Percentiles rank a stretch among this genome's conserved stretches.
These are phyloP conservation scores for Triplophysa bombifrons DNA, from an alignment of 2,797 vertebrate species.

Conservation along the genomic window DNA sequence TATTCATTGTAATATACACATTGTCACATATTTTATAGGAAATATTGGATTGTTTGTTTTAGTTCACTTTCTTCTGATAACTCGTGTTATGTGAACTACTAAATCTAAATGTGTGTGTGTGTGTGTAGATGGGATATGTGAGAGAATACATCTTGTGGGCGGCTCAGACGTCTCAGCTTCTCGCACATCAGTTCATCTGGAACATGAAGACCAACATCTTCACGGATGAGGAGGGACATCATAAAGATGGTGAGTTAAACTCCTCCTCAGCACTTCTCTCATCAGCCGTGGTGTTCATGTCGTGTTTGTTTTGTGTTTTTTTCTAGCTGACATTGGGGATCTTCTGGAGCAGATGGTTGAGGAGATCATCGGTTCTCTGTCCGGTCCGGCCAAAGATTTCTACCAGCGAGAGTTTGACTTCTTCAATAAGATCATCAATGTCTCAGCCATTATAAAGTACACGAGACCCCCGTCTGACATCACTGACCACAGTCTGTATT, in stretches of 20 bases:
- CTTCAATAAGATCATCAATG: conserved; percentile 95
- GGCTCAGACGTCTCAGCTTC: conserved; percentile 92
- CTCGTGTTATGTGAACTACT: no score
- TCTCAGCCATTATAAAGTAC: conserved; percentile 94
- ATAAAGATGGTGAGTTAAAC: conserved; percentile 88
- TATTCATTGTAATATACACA: no score
- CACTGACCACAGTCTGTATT: neutral
- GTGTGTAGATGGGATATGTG: conserved; percentile 92
- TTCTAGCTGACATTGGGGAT: conserved; percentile 90
- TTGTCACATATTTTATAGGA: no score
- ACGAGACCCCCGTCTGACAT: conserved; percentile 28
- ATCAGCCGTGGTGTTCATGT: neutral
- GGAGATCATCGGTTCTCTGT: conserved; percentile 90
- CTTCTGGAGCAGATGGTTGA: conserved; percentile 90
- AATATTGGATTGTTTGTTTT: no score
- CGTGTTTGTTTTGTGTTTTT: neutral
- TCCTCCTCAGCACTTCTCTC: neutral
- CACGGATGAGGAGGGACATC: conserved; percentile 89
- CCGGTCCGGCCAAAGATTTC: conserved; percentile 94
- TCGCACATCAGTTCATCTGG: conserved; percentile 98
- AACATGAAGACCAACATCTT: conserved; percentile 99
- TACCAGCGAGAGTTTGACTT: conserved; percentile 96
- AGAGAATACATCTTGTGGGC: conserved; percentile 97
- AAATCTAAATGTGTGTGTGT: neutral
- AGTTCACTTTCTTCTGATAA: no score